Percentiles rank a stretch among this genome's conserved stretches.
These are phyloP conservation scores for Phthorimaea operculella DNA, from an alignment of 1,140 invertebrate genomes.

Conservation along the genomic window DNA sequence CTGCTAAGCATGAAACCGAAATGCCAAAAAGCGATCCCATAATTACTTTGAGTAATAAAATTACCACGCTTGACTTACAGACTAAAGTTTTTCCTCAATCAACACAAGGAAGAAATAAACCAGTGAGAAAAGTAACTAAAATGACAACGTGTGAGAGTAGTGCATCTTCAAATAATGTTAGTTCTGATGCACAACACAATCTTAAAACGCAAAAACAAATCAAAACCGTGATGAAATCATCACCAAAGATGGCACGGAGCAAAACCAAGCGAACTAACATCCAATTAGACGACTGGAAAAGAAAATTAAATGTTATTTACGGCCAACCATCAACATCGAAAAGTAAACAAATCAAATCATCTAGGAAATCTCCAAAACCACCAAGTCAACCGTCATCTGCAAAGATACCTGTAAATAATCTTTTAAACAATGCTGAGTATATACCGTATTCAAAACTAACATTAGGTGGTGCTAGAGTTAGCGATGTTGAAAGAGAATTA, in stretches of 20 bases:
- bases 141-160: constrained; percentile 48
- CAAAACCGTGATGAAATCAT: constrained; percentile 13
- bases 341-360: constrained; percentile 27
- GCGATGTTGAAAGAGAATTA: constrained; percentile 56
- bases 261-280: constrained; percentile 15
- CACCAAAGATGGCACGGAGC: constrained; percentile 17
- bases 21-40: constrained; percentile 1
- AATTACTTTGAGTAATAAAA: constrained; percentile 6
- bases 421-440: constrained; percentile 50
- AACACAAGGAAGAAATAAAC: constrained; percentile 11
- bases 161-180: constrained; percentile 35
- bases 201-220: constrained; percentile 15
- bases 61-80: constrained; percentile 8
- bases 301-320: constrained; percentile 46
- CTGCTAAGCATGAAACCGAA: constrained; percentile 32
- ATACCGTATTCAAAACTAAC: constrained; percentile 64
- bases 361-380: constrained; percentile 15
- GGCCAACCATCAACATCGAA: constrained; percentile 25
- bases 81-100: constrained; percentile 10
- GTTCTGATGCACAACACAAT: constrained; percentile 22
- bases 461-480: constrained; percentile 51
- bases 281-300: constrained; percentile 47
- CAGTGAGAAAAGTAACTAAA: constrained; percentile 40
- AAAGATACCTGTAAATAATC: constrained; percentile 12
- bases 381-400: constrained; percentile 11